Conservation (phyloP, 2,113 vertebrate genomes). For the Rhipidura dahli region DNA sequence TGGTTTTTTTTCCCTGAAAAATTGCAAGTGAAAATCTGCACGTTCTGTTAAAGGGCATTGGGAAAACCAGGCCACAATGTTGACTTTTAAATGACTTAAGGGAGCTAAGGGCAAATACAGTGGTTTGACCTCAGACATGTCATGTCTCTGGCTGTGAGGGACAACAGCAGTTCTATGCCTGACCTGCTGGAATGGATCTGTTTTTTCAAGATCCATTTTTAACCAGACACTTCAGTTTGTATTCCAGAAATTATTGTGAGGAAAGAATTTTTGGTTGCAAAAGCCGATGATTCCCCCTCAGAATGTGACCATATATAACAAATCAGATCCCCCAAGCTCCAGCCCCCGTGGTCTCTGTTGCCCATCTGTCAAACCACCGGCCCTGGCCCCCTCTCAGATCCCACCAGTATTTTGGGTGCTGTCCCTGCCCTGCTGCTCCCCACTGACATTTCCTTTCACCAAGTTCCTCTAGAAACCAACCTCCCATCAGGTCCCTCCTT, state of each 20-base stretch:
- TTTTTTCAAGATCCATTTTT: background rate
- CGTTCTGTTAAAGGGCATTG: background rate
- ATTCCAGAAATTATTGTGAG: background rate
- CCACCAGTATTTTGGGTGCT: background rate
- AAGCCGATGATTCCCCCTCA: background rate
- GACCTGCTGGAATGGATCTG: background rate
- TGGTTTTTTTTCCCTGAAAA: background rate
- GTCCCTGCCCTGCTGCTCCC: background rate
- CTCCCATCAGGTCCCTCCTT: background rate
- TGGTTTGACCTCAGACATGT: background rate
- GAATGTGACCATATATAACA: background rate
- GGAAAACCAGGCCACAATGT: background rate
- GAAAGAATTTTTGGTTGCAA: background rate
- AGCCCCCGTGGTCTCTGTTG: background rate
- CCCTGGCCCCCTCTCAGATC: background rate
- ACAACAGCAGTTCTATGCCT: background rate
- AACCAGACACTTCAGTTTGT: background rate
- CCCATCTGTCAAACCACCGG: background rate
- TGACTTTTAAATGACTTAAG: background rate
- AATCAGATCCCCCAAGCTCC: background rate
- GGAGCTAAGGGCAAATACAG: background rate
- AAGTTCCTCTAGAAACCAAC: background rate
- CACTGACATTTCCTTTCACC: background rate
- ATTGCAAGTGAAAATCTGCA: background rate
- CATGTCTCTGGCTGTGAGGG: background rate